These are phyloP conservation scores for Bacillus rossius DNA, from an alignment of 1,140 invertebrate genomes.

Conservation along the genomic window DNA sequence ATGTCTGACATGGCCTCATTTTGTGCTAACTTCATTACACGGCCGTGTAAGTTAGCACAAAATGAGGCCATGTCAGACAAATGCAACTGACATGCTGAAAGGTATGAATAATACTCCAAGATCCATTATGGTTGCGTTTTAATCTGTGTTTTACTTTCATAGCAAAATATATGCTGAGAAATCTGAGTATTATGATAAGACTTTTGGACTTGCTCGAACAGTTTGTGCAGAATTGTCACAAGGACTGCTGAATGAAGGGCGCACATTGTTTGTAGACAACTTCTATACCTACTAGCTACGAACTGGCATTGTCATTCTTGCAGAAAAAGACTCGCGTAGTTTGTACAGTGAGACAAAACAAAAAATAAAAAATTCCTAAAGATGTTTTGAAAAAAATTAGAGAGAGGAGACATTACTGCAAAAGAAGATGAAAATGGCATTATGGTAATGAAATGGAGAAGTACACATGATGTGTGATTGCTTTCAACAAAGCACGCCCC, in stretches of 20 bases:
- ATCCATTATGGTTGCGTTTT: conserved; percentile 36
- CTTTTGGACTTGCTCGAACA: conserved; percentile 18
- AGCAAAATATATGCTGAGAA: conserved; percentile 33
- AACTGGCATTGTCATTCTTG: conserved; percentile 27
- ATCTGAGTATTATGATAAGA: conserved; percentile 15
- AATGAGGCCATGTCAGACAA: no score
- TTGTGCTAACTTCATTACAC: no score
- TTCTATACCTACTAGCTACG: conserved; percentile 41
- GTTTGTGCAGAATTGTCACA: conserved; percentile 22
- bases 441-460: conserved; percentile 40
- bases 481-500: conserved; percentile 36
- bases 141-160: conserved; percentile 28
- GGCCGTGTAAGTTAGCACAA: no score
- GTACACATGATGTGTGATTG: conserved; percentile 38
- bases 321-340: conserved; percentile 40
- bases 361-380: conserved; percentile 34
- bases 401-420: conserved; percentile 32
- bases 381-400: conserved; percentile 35
- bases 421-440: conserved; percentile 37
- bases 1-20: no score
- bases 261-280: conserved; percentile 28
- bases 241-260: conserved; percentile 26
- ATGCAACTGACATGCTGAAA: no score
- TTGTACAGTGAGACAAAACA: conserved; percentile 40
- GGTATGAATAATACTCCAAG: no score